These are phyloP conservation scores for Seira ritae DNA, from an alignment of 2,888 invertebrate genomes.

Conservation along the genomic window DNA sequence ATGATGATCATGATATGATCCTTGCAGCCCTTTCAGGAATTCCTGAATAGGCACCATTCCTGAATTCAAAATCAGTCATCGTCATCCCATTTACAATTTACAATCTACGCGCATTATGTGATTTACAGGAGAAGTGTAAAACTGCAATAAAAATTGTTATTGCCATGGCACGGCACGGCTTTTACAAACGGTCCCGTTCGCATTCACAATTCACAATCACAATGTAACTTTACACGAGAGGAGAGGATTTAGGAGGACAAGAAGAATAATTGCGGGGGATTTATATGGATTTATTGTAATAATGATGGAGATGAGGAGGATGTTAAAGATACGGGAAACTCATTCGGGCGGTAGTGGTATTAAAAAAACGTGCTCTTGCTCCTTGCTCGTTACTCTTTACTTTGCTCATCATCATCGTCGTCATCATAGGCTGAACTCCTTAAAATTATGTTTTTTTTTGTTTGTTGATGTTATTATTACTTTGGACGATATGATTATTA, in stretches of 20 bases:
- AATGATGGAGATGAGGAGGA: conserved; percentile 27
- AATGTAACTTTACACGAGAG: conserved; percentile 19
- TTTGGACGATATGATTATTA: conserved; percentile 1
- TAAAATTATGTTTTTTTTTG: background rate
- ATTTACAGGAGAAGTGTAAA: background rate
- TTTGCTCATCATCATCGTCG: too few relatives aligned
- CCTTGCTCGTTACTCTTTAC: background rate
- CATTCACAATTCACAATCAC: background rate
- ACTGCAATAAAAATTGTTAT: too few relatives aligned
- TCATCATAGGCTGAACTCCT: too few relatives aligned
- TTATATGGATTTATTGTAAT: conserved; percentile 59
- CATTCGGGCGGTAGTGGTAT: background rate
- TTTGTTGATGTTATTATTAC: conserved; percentile 11
- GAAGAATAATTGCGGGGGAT: conserved; percentile 10
- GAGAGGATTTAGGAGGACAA: conserved; percentile 22
- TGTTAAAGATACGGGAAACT: background rate
- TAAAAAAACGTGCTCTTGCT: too few relatives aligned
- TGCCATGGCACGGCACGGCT: conserved; percentile 26
- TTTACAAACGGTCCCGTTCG: conserved; percentile 28
- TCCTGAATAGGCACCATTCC: too few relatives aligned
- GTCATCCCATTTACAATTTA: too few relatives aligned
- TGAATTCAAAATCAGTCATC: too few relatives aligned
- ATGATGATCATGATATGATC: background rate
- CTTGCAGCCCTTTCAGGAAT: too few relatives aligned
- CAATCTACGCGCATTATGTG: too few relatives aligned